These are phyloP conservation scores for Malthinus seriepunctatus DNA, from an alignment of 2,888 invertebrate species.

Conservation along the genomic window DNA sequence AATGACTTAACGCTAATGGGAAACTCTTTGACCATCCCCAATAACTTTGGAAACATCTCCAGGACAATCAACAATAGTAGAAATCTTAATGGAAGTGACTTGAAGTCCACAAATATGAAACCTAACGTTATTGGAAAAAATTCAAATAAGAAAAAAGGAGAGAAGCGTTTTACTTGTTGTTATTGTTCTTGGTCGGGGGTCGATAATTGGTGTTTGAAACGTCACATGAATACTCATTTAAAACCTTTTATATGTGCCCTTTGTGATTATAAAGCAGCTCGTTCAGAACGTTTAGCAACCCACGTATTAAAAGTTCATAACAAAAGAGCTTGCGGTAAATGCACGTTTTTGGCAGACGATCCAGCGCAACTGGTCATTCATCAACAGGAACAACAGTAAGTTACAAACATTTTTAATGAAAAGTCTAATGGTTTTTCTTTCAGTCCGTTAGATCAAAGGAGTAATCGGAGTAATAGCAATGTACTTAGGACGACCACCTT, in stretches of 20 bases:
- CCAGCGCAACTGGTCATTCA: conserved; percentile 78
- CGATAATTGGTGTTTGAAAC: conserved; percentile 91
- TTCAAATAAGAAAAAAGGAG: conserved; percentile 52
- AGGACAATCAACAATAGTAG: conserved; percentile 35
- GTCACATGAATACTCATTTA: conserved; percentile 90
- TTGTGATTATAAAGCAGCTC: conserved; percentile 92
- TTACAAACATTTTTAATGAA: conserved; percentile 39
- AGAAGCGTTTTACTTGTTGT: conserved; percentile 69
- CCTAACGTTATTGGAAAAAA: conserved; percentile 41
- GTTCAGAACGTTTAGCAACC: conserved; percentile 86
- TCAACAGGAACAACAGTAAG: conserved; percentile 77
- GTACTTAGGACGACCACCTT: conserved; percentile 52
- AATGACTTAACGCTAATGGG: conserved; percentile 27
- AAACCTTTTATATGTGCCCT: conserved; percentile 89
- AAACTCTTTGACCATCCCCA: conserved; percentile 47
- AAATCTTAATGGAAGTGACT: conserved; percentile 39
- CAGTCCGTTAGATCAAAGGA: conserved; percentile 67
- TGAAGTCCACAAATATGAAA: conserved; percentile 38
- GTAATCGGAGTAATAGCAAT: conserved; percentile 60
- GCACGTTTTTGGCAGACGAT: conserved; percentile 85
- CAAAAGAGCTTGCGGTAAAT: conserved; percentile 87
- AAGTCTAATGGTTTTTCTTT: conserved; percentile 32
- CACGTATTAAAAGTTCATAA: conserved; percentile 92
- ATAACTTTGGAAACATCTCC: conserved; percentile 46
- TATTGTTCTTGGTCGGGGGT: conserved; percentile 93